These are phyloP conservation scores for Nannospalax galili DNA, from an alignment of 2,113 vertebrate genomes.

Conservation along the genomic window DNA sequence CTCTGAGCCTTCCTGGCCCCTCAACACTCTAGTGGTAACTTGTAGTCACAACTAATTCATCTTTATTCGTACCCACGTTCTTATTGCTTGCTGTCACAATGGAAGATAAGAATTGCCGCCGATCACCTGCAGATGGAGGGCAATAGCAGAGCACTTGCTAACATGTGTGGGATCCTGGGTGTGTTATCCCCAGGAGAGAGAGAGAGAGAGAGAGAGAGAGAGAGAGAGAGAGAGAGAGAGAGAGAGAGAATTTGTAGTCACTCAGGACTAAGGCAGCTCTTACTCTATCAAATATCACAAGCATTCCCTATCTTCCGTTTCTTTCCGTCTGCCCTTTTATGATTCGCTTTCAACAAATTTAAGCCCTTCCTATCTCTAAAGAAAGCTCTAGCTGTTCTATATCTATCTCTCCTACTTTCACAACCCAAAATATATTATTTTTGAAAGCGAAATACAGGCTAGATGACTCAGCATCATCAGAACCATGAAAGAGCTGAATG, in stretches of 20 bases:
- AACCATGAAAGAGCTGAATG: background rate
- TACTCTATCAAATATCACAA: background rate
- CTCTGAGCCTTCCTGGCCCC: no score
- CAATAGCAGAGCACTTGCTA: background rate
- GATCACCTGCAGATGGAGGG: background rate
- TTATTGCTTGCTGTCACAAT: background rate
- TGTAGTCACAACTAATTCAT: background rate
- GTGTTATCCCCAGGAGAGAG: background rate
- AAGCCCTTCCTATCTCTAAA: background rate
- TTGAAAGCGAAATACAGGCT: background rate
- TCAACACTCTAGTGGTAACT: no score
- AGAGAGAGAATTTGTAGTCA: background rate
- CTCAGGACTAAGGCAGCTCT: background rate
- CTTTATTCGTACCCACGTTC: background rate
- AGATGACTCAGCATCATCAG: background rate
- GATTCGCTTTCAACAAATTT: background rate
- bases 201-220: background rate
- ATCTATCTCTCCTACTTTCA: background rate
- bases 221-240: background rate
- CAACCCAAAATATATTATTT: constrained; percentile 15
- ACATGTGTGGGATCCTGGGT: background rate
- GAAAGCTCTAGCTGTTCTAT: background rate
- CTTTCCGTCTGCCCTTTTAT: background rate
- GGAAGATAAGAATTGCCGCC: background rate
- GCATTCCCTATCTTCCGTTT: background rate